These are phyloP conservation scores for Ciona savignyi DNA, from an alignment of 23 tunicate species.

Conservation along the genomic window DNA sequence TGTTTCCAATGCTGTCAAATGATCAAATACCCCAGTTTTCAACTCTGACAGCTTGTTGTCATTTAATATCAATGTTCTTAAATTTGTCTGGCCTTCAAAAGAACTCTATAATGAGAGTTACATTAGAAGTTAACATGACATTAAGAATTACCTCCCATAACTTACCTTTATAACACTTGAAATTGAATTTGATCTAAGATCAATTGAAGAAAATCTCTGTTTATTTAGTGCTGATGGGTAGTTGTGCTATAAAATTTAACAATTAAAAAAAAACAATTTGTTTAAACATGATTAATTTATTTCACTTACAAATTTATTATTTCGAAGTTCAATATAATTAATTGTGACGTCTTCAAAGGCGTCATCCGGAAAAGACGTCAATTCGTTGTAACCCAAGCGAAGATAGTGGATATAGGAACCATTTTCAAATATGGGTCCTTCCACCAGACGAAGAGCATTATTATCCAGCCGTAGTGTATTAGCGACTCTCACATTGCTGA, in stretches of 20 bases:
- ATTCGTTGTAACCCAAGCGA: slow-evolving; percentile 9
- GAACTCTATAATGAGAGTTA: neutral
- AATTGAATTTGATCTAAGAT: slow-evolving; percentile 12
- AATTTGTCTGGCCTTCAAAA: slow-evolving; percentile 11
- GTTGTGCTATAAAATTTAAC: neutral
- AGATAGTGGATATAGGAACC: neutral
- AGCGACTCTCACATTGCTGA: slow-evolving; percentile 5
- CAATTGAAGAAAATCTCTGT: slow-evolving; percentile 3
- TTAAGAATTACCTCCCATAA: no score
- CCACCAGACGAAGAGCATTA: neutral
- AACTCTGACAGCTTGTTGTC: slow-evolving; percentile 17
- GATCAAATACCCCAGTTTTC: slow-evolving; percentile 14
- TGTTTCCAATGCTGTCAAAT: slow-evolving; percentile 6
- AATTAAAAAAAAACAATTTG: no score
- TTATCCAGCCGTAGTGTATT: slow-evolving; percentile 3
- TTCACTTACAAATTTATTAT: slow-evolving; percentile 16
- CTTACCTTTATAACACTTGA: slow-evolving; percentile 8
- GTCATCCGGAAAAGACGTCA: slow-evolving; percentile 19
- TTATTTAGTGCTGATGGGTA: slow-evolving; percentile 20
- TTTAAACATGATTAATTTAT: no score
- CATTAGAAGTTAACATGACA: no score
- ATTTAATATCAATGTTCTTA: neutral
- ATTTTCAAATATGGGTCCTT: slow-evolving; percentile 19
- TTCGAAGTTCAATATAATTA: neutral
- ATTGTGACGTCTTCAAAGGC: slow-evolving; percentile 23